Evolutionary conservation across 2,113 vertebrate genomes (phyloP), one percentile per base, ranked within the genome.

Genomic region (Misgurnus mizolepis): DNA sequence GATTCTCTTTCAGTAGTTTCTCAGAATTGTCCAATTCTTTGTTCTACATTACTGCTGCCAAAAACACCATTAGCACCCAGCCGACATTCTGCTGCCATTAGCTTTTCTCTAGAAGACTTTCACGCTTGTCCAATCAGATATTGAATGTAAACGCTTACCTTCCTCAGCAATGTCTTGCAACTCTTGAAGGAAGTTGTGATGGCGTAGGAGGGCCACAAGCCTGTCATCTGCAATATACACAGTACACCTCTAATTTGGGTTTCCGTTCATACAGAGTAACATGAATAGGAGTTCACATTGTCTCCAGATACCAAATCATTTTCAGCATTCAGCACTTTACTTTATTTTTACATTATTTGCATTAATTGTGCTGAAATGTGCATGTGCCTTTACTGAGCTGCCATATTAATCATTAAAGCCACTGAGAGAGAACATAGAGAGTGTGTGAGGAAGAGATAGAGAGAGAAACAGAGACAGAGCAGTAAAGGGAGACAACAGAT

Each of bases 161-260:
- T 95, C 90, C 67, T 90, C 85, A 17, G 96, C 96, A 5, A 99
- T 93, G 82, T 95, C 94, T 87, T 96, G 96, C 83, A 99, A 93
- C 87, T 97, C 96, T 84, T 92, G 95, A 84, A 99, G 88, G 76
- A 99, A 91, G 84, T 96, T 97, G 73, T 92, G 95, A 82, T 95
- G 97, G 18, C 96, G 94, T 69, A 98, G 95, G 78, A 98, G 93
- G 18, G 95, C 94, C 82, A 95, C 93, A 64, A 99, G 94, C 72
- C 95, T 89, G 83, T 97, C 95, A 86, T 98, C 98, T 99, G 92
- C 39, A 88, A 87, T 73, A 71, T 4, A 56, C 34, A 65, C 39
- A 65, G 41, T 17, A 62, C 8, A 50, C 14, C n/a, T n/a, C n/a
- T n/a, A n/a, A n/a, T n/a, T n/a, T n/a, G n/a, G n/a, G 34, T 27